Percentiles rank a stretch among this genome's conserved stretches.
phyloP scores from a whole-genome alignment of 2,888 invertebrate genomes.

The Carabus problematicus region DNA sequence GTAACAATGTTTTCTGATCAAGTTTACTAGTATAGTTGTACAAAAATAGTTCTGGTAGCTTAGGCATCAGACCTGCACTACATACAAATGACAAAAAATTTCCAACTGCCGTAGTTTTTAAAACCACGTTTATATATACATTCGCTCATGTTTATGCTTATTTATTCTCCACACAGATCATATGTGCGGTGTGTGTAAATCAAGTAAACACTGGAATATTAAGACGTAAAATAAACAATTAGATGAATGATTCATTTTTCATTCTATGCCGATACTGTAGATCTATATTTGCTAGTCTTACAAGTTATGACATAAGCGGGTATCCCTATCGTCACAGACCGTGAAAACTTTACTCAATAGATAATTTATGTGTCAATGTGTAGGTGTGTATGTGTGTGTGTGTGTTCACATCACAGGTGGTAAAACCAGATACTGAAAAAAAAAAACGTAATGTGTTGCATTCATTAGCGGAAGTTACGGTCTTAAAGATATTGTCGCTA shows the following conservation, averaged over 20 bases:
- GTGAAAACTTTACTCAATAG: no score
- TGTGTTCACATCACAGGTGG: conserved; percentile 8
- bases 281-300: no score
- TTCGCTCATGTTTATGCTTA: conserved; percentile 14
- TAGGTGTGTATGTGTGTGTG: no score
- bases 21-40: no score
- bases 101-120: conserved; percentile 10
- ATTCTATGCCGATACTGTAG: background rate
- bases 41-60: no score
- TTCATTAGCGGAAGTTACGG: conserved; percentile 21
- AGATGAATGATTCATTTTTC: conserved; percentile 35
- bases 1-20: no score
- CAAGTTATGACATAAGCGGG: no score
- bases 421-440: conserved; percentile 19
- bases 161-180: conserved; percentile 20
- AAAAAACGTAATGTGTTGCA: conserved; percentile 5
- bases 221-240: conserved; percentile 30
- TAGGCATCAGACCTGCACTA: no score
- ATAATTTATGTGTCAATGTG: background rate
- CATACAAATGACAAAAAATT: background rate
- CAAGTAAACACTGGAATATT: conserved; percentile 25
- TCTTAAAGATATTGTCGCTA: background rate
- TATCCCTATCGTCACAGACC: no score
- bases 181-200: conserved; percentile 25
- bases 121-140: conserved; percentile 24